Conservation (phyloP, 2,113 vertebrate genomes). For the Anser brachyrhynchus region DNA sequence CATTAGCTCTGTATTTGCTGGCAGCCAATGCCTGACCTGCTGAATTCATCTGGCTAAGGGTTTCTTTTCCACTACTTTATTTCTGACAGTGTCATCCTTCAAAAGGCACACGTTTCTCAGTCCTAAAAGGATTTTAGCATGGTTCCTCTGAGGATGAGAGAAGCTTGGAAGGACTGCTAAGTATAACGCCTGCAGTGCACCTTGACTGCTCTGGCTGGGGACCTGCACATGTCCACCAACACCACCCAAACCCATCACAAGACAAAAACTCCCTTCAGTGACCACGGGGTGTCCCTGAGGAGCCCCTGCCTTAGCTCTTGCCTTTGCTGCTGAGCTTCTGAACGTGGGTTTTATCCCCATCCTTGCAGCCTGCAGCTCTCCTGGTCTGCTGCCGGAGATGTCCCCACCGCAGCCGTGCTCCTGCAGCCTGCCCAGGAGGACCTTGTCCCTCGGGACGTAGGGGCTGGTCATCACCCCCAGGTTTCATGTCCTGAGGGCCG, state of each 20-base stretch:
- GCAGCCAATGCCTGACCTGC: conserved; percentile 15
- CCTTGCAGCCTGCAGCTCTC: neutral
- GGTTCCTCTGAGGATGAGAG: neutral
- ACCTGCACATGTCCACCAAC: neutral
- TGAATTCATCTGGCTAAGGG: conserved; percentile 33
- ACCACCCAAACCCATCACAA: neutral
- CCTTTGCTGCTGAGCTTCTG: neutral
- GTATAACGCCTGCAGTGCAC: neutral
- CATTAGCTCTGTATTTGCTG: conserved; percentile 4
- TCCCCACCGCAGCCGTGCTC: accelerated
- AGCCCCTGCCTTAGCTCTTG: neutral
- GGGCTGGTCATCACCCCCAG: accelerated
- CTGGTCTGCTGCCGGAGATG: accelerated
- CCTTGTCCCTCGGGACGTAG: neutral
- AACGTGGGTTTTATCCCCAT: neutral
- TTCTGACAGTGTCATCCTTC: conserved; percentile 4
- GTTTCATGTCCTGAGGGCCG: accelerated
- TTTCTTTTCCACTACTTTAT: conserved; percentile 25
- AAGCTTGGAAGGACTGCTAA: neutral
- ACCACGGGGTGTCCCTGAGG: neutral
- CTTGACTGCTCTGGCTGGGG: accelerated
- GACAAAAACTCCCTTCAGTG: neutral
- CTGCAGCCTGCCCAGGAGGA: neutral
- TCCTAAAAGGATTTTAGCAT: neutral
- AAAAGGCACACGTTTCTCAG: neutral